Evolutionary conservation across 1,140 invertebrate species (phyloP), one percentile per base, ranked within the genome.

Genomic region (Dysdera silvatica): DNA sequence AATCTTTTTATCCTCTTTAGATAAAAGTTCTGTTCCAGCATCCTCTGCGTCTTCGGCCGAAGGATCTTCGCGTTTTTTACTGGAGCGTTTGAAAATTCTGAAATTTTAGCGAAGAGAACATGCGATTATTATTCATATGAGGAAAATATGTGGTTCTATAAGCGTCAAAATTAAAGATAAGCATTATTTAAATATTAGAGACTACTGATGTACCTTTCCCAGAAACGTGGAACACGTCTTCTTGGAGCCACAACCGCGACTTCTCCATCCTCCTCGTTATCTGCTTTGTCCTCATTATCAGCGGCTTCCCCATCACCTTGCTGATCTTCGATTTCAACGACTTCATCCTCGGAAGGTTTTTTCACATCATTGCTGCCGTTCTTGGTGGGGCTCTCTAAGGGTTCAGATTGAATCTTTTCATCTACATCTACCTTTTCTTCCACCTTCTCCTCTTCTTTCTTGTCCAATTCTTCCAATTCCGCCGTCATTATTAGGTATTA

Each of bases 21-120:
- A 40, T 8, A 66, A n/a, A 16, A 66, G 57, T 23, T 66, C 64
- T 1, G 64, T 66, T 12, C 64, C 64, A 1, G 64, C 64, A n/a
- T n/a, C n/a, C 24, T 66, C 64, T 4, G 54, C 51, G 31, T 66
- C 64, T 32, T 65, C n/a, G n/a, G n/a, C n/a, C n/a, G n/a, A n/a
- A n/a, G 61, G 12, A 56, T 31, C 31, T 54, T 35, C 10, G 31
- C 31, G 8, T 12, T 56, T 6, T 55, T 41, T 7, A 33, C 43
- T 14, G 16, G 26, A 20, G 2, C 53, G 16, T 3, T 29, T 10
- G 14, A 63, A 63, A 1, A 63, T 4, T 16, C 61, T 63, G 12
- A 2, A 40, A 45, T n/a, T n/a, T n/a, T n/a, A n/a, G 14, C 4
- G 28, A 26, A 40, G 4, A 16, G 4, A 53, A 33, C 35, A 18